Evolutionary conservation across 2,113 vertebrate species (phyloP).

Genomic region (Tragelaphus scriptus): DNA sequence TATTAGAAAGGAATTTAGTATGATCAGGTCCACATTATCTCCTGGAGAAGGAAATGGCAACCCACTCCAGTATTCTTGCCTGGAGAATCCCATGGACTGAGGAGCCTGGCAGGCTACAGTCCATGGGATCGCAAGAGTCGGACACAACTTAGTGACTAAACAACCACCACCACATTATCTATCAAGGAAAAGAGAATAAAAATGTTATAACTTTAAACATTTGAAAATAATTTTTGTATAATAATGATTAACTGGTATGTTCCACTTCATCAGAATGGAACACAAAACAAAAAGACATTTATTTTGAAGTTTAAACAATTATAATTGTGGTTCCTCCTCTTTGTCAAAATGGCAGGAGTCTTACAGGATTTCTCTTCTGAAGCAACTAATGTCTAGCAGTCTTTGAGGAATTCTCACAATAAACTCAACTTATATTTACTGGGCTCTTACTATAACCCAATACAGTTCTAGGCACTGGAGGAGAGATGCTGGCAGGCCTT

Average conservation of each 20-base stretch:
- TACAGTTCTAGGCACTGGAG: background rate
- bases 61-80: too few relatives aligned
- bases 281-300: background rate
- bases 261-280: background rate
- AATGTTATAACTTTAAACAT: background rate
- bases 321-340: background rate
- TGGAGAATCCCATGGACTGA: too few relatives aligned
- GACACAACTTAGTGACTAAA: background rate
- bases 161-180: background rate
- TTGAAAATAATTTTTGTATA: background rate
- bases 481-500: background rate
- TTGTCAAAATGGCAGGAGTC: background rate
- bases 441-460: background rate
- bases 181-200: background rate
- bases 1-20: background rate
- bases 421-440: background rate
- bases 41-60: too few relatives aligned
- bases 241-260: background rate
- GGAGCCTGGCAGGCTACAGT: too few relatives aligned
- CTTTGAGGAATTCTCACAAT: background rate
- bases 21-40: background rate
- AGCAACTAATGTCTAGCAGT: background rate
- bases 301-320: background rate
- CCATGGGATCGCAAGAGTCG: too few relatives aligned
- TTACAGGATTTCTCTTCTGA: background rate